phyloP scores from a whole-genome alignment of 1,140 invertebrate species.

The Drosophila miranda region DNA sequence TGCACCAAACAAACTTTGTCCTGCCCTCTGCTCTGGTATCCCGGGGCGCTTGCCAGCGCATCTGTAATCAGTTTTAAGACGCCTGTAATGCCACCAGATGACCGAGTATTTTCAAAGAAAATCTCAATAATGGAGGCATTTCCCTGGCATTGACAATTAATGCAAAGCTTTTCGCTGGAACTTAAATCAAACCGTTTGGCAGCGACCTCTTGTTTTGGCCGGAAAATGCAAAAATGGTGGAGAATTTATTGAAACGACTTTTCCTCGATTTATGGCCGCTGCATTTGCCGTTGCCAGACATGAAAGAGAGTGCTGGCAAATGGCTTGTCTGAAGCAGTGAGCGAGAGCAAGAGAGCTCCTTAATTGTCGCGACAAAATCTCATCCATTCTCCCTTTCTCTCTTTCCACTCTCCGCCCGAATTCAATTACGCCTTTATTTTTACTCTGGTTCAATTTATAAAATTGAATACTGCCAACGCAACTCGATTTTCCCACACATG shows the following conservation, averaged over 20 bases:
- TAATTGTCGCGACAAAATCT: conserved; percentile 24
- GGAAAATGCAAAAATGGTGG: conserved; percentile 49
- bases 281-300: conserved; percentile 16
- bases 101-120: background rate
- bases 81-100: conserved; percentile 57
- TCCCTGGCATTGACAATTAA: conserved; percentile 20
- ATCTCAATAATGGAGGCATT: conserved; percentile 24
- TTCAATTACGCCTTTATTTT: conserved; percentile 45
- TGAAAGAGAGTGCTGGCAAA: background rate
- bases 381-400: background rate
- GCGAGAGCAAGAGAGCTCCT: conserved; percentile 7
- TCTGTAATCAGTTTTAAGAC: conserved; percentile 64
- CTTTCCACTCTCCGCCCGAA: conserved; percentile 25
- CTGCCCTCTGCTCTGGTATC: conserved; percentile 31
- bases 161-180: conserved; percentile 1
- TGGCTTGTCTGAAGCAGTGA: background rate
- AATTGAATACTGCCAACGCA: conserved; percentile 72
- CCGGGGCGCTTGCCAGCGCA: conserved; percentile 22
- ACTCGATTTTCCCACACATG: conserved; percentile 66
- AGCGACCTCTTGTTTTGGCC: conserved; percentile 29
- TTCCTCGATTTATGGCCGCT: conserved; percentile 38
- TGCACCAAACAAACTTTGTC: conserved; percentile 61
- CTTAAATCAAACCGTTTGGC: conserved; percentile 30
- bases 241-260: conserved; percentile 42
- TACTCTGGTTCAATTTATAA: conserved; percentile 72